These are phyloP conservation scores for Phyllotis vaccarum DNA, from an alignment of 2,797 vertebrate species.

Conservation along the genomic window DNA sequence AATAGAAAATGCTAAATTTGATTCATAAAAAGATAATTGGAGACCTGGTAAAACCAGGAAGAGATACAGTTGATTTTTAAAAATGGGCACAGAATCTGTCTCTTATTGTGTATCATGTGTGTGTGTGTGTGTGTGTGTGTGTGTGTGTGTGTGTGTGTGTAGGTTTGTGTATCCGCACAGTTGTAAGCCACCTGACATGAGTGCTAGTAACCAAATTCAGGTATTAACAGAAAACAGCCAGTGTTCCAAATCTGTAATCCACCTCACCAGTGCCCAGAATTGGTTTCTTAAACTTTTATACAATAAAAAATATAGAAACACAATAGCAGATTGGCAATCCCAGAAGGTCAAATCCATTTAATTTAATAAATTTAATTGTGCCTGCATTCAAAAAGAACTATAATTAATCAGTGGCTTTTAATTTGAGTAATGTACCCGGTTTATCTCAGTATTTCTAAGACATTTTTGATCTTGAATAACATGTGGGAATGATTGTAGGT, in stretches of 20 bases:
- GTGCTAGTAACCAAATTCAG: neutral
- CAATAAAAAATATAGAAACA: neutral
- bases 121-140: too few species aligned
- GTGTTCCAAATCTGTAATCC: neutral
- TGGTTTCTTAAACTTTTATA: neutral
- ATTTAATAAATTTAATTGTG: conserved; percentile 6
- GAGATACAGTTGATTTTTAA: neutral
- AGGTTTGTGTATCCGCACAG: neutral
- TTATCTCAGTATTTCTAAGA: neutral
- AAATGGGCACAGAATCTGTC: neutral
- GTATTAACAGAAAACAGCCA: neutral
- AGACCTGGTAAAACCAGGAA: neutral
- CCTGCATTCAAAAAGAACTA: neutral
- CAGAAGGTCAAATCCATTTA: conserved; percentile 4
- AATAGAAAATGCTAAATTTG: neutral
- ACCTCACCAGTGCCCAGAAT: neutral
- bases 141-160: too few species aligned
- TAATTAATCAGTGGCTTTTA: neutral
- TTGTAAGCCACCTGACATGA: neutral
- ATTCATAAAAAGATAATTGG: neutral
- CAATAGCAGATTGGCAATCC: neutral
- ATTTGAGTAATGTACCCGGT: neutral
- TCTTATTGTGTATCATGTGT: too few species aligned
- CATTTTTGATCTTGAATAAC: neutral
- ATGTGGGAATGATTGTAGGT: neutral